phyloP scores from a whole-genome alignment of 1,140 invertebrate genomes.

The Brachionus koreanus region DNA sequence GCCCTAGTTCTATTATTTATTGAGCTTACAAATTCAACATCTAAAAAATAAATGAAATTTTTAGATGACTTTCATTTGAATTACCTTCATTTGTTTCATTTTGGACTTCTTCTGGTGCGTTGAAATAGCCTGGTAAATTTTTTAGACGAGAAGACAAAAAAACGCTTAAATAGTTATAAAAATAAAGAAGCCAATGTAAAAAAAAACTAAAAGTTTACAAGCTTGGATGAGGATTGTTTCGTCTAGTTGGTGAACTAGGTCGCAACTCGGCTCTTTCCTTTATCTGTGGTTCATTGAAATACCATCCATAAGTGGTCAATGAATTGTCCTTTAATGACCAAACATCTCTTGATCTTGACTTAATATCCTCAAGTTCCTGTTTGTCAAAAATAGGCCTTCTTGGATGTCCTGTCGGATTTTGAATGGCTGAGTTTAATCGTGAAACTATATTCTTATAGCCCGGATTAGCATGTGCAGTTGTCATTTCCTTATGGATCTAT shows the following conservation, averaged over 20 bases:
- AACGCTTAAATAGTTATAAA: neutral
- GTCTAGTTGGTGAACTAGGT: neutral
- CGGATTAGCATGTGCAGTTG: constrained; percentile 37
- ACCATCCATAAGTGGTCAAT: constrained; percentile 19
- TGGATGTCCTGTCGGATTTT: constrained; percentile 1
- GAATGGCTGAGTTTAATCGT: neutral
- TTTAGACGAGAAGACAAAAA: constrained; percentile 25
- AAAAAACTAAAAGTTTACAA: neutral
- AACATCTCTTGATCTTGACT: constrained; percentile 5
- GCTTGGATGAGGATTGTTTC: constrained; percentile 34
- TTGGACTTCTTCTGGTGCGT: neutral
- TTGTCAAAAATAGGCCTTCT: neutral
- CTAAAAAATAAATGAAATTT: constrained; percentile 2
- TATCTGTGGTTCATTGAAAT: constrained; percentile 2
- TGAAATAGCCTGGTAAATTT: constrained; percentile 41
- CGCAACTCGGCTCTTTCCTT: constrained; percentile 38
- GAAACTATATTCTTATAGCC: neutral
- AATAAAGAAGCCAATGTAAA: no score
- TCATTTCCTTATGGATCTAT: neutral
- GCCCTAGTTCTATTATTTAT: neutral
- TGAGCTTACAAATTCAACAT: neutral
- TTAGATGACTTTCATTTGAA: neutral
- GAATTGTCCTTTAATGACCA: constrained; percentile 35
- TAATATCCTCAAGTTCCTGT: constrained; percentile 27
- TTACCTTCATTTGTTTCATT: neutral